Evolutionary conservation across 53 echinoderm and acorn worm species (phyloP), one percentile per base, ranked within the genome.

Genomic region (Antedon mediterranea): DNA sequence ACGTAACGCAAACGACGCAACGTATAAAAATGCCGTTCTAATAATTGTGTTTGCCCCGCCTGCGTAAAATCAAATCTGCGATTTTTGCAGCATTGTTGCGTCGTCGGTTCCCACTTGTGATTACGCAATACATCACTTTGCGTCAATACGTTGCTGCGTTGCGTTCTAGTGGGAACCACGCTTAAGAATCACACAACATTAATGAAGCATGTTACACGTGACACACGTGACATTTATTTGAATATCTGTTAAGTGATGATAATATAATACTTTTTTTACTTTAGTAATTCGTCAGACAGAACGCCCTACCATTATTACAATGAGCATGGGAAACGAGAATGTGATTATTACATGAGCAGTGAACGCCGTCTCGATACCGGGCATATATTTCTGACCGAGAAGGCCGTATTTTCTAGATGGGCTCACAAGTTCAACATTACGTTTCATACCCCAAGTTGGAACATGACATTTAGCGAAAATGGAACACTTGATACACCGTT

Each of bases 231-330:
- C n/a, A n/a, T n/a, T n/a, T n/a, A 15, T 57, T 57, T 57, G 14
- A 57, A 57, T 57, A n/a, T n/a, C n/a, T n/a, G n/a, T n/a, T 41
- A 41, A 7, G 41, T 41, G 13, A 57, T 23, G 23, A 57, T 11
- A 57, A 57, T 26, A 37, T 37, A 37, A 6, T 6, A 37, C 57
- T 57, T 57, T 20, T 1, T 57, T 8, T 57, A 18, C 23, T 57
- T 57, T 57, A 57, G 57, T 57, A 57, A 57, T 57, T 57, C 57
- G 57, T 57, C 57, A 3, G 57, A 57, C 57, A 13, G 23, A 15
- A 94, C 91, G 28, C 94, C 94, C 4, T 94, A 94, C 73, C 94
- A 94, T 32, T 94, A 94, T 86, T 94, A 94, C 71, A 87, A 90
- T 73, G 85, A 87, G 72, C 87, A 89, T 41, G 91, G 91, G 29